Evolutionary conservation across 2,797 vertebrate genomes (phyloP), one percentile per base, ranked within the genome.

Genomic region (Mormyrops boulengeri): DNA sequence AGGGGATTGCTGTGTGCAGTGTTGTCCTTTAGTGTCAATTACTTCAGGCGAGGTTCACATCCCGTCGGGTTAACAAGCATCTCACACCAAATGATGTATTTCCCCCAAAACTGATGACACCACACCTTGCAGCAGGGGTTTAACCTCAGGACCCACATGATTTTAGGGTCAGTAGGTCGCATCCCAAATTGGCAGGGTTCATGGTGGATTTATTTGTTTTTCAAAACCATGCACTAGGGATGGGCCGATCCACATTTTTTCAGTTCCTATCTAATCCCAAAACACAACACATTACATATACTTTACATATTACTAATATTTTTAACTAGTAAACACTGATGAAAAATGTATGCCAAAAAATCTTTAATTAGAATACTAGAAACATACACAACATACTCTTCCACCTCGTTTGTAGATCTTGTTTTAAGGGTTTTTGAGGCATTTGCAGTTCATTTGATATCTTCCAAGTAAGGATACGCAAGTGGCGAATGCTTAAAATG

Each of bases 11-110:
- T 19, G 47, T 87, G 38, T 0, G 82, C 49, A 85, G 41, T 50
- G 62, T 88, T 84, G 9, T 19, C 69, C 84, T 89, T 66, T 88
- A 92, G 89, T 89, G 89, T 91, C 91, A 90, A 92, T 90, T 41
- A 89, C 88, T 90, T 87, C 88, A 60, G 38, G 85, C 47, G 55
- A 90, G 44, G 47, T 52, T 52, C 44, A 85, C 49, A 2, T 52
- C 49, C 49, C 2, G 85, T 55, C 34, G 85, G 88, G 52, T 47
- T 44, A 30, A 41, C 30, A 88, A 53, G 17, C 5, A 0, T n/a
- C 47, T 85, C n/a, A 22, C 26, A 26, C 3, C 38, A 47, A 26
- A 44, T n/a, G 49, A 52, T 52, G 22, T 12, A 26, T 12, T 22
- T 9, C 11, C 44, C 22, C 47, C 6, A 3, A 50, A 85, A 85